A percentile compares a stretch with the other conserved stretches of the same genome.
Evolutionary conservation across 2,888 invertebrate species (phyloP).

Genomic region (Pantelozetes paolii): DNA sequence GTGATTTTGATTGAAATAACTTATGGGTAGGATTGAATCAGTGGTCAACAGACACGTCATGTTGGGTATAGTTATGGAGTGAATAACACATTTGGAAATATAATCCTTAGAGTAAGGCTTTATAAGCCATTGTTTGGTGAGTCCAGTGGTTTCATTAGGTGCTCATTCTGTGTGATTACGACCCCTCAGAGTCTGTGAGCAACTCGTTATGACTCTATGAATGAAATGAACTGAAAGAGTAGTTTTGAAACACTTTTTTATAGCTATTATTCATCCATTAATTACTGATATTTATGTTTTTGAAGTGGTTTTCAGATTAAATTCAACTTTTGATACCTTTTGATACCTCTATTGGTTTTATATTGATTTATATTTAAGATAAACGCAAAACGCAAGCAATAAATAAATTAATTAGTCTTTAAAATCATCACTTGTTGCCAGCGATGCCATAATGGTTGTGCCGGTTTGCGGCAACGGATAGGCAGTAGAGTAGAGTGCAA

Average conservation of each 20-base stretch:
- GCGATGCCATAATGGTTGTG: neutral
- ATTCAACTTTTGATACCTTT: neutral
- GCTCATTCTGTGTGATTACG: constrained; percentile 8
- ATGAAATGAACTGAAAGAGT: neutral
- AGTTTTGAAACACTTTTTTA: neutral
- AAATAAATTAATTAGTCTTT: constrained; percentile 19
- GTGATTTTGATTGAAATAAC: too few species aligned
- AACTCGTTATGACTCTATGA: constrained; percentile 19
- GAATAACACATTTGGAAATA: neutral
- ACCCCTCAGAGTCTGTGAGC: constrained; percentile 28
- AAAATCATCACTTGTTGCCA: constrained; percentile 31
- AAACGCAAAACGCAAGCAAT: neutral
- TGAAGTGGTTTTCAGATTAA: neutral
- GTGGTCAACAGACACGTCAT: neutral
- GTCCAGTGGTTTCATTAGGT: constrained; percentile 4
- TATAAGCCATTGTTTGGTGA: constrained; percentile 5
- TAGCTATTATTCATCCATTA: neutral
- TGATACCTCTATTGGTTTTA: constrained; percentile 1
- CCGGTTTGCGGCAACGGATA: too few species aligned
- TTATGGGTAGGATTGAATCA: too few species aligned
- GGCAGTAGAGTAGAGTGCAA: neutral
- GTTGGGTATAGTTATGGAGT: neutral
- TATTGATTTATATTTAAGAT: constrained; percentile 29
- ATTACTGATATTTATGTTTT: neutral
- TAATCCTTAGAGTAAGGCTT: too few species aligned